phyloP scores from a whole-genome alignment of 2,113 vertebrate genomes.

The Indicator maculatus region DNA sequence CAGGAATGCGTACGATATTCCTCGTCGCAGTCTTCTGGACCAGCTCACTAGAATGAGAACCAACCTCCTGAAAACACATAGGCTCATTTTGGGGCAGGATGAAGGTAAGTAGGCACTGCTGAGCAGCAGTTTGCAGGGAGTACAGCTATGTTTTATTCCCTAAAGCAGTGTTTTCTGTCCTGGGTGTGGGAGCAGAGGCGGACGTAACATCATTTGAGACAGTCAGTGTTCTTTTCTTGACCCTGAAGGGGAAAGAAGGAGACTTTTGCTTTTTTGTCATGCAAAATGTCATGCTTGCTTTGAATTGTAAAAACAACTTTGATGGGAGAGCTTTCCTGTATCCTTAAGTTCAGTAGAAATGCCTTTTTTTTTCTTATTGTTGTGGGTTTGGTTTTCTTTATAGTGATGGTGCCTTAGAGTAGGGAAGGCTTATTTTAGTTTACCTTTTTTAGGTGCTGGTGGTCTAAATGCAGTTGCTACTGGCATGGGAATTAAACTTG shows the following conservation, averaged over 20 bases:
- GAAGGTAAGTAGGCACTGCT: constrained; percentile 73
- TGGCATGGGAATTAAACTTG: neutral
- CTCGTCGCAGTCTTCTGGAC: constrained; percentile 80
- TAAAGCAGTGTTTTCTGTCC: neutral
- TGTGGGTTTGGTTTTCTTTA: neutral
- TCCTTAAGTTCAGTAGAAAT: neutral
- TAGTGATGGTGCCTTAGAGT: neutral
- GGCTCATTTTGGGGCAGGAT: constrained; percentile 80
- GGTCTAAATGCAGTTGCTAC: neutral
- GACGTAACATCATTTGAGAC: neutral
- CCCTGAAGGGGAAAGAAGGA: neutral
- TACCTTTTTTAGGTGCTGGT: neutral
- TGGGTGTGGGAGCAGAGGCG: neutral
- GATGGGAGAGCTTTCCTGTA: neutral
- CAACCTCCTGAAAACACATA: constrained; percentile 81
- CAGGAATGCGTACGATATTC: constrained; percentile 85
- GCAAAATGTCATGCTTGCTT: neutral
- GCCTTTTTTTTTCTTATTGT: no score
- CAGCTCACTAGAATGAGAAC: constrained; percentile 85
- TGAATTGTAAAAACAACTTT: neutral
- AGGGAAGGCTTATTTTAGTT: neutral
- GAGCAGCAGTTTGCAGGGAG: neutral
- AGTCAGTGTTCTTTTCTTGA: neutral
- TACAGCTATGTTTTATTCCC: neutral
- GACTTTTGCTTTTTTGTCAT: neutral